These are phyloP conservation scores for Lasaia peninsularis DNA, from an alignment of 1,140 invertebrate genomes.

Conservation along the genomic window DNA sequence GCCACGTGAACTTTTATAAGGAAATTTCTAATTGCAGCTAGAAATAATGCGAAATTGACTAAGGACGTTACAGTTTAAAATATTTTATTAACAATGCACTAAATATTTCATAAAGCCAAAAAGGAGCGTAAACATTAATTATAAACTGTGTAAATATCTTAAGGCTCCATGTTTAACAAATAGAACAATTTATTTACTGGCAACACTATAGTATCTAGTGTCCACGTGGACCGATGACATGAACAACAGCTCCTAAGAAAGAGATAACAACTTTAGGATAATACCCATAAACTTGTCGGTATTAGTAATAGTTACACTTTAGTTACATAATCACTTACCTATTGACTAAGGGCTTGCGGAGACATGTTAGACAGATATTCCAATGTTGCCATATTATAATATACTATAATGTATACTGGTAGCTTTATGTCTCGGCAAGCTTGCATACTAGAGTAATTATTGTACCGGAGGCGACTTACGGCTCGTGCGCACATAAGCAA, in stretches of 20 bases:
- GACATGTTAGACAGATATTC: conserved; percentile 25
- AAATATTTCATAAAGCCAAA: conserved; percentile 6
- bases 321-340: conserved; percentile 43
- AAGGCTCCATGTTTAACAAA: conserved; percentile 8
- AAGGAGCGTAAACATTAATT: conserved; percentile 1
- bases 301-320: conserved; percentile 46
- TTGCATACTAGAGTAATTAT: conserved; percentile 51
- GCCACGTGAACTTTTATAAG: conserved; percentile 34
- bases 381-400: conserved; percentile 24
- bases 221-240: conserved; percentile 43
- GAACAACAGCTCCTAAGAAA: conserved; percentile 74
- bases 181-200: conserved; percentile 12
- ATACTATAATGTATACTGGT: too few relatives aligned
- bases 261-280: conserved; percentile 72
- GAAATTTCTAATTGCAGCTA: conserved; percentile 1
- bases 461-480: conserved; percentile 46
- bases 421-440: conserved; percentile 40
- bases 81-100: conserved; percentile 9
- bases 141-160: conserved; percentile 9
- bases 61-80: conserved; percentile 15
- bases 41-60: conserved; percentile 22
- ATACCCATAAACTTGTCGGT: conserved; percentile 60
- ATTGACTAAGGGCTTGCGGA: conserved; percentile 44
- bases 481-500: conserved; percentile 46
- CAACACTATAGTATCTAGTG: conserved; percentile 26